Percentiles rank a stretch among this genome's conserved stretches.
phyloP scores from a whole-genome alignment of 2,888 invertebrate genomes.

The Cylloceria caligata region DNA sequence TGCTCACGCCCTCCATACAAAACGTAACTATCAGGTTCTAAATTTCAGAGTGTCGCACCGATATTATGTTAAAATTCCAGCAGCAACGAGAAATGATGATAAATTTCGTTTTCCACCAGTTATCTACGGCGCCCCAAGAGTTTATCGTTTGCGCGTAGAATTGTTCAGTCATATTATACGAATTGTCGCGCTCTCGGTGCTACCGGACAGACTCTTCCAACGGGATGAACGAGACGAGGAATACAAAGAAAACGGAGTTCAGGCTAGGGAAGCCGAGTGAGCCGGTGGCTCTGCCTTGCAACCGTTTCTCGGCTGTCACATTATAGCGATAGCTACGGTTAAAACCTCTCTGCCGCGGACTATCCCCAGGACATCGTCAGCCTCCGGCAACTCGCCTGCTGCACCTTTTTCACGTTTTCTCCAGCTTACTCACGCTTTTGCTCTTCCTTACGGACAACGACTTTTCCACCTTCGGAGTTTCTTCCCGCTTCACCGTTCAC shows the following conservation, averaged over 20 bases:
- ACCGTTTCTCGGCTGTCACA: slow-evolving; percentile 80
- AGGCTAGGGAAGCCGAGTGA: slow-evolving; percentile 48
- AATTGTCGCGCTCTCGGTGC: too few relatives aligned
- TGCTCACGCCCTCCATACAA: background rate
- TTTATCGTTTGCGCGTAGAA: background rate
- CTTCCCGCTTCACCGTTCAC: background rate
- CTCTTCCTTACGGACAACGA: slow-evolving; percentile 45
- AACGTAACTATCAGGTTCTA: background rate
- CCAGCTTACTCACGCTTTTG: slow-evolving; percentile 15
- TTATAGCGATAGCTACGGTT: slow-evolving; percentile 78
- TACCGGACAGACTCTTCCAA: slow-evolving; percentile 28
- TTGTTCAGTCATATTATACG: background rate
- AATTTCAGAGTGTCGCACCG: background rate
- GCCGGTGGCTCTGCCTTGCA: slow-evolving; percentile 68
- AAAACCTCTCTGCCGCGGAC: slow-evolving; percentile 57
- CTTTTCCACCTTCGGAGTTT: slow-evolving; percentile 22
- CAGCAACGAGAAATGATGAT: slow-evolving; percentile 5
- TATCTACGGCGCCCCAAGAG: too few relatives aligned
- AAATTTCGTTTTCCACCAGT: background rate
- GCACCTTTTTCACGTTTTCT: slow-evolving; percentile 22
- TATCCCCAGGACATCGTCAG: slow-evolving; percentile 55
- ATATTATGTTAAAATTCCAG: background rate
- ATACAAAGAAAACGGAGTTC: slow-evolving; percentile 36
- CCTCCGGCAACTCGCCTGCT: slow-evolving; percentile 42
- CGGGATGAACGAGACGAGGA: slow-evolving; percentile 30